A percentile compares a stretch with the other conserved stretches of the same genome.
phyloP scores from a whole-genome alignment of 2,888 invertebrate genomes.

The Meta bourneti region DNA sequence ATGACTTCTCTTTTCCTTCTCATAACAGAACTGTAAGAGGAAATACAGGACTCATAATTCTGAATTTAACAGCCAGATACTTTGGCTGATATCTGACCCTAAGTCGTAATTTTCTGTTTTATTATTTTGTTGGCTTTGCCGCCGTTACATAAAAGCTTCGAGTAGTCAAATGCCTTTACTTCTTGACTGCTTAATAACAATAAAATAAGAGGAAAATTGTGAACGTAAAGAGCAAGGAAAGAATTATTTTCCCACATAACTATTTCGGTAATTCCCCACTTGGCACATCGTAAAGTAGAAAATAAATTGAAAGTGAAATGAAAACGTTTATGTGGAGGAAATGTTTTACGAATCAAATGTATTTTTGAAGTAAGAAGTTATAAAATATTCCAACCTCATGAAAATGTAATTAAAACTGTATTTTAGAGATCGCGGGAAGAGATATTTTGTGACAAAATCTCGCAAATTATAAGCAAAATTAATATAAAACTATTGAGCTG shows the following conservation, averaged over 20 bases:
- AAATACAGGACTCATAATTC: slow-evolving; percentile 5
- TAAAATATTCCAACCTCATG: too few species aligned
- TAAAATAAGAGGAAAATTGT: neutral
- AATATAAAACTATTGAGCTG: too few species aligned
- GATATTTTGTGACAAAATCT: too few species aligned
- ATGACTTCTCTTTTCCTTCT: neutral
- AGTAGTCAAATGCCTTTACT: slow-evolving; percentile 33
- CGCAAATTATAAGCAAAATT: too few species aligned
- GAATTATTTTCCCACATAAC: neutral
- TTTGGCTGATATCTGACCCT: neutral
- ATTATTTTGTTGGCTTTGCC: neutral
- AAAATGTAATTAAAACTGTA: too few species aligned
- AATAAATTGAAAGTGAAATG: neutral
- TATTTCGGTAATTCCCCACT: slow-evolving; percentile 10
- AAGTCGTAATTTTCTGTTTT: slow-evolving; percentile 9
- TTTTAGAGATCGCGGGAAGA: too few species aligned
- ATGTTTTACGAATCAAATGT: too few species aligned
- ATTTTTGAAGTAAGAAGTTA: too few species aligned
- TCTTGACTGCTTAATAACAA: slow-evolving; percentile 24
- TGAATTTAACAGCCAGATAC: neutral
- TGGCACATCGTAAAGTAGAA: slow-evolving; percentile 13
- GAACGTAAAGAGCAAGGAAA: neutral
- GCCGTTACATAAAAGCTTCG: slow-evolving; percentile 15
- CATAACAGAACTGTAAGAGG: slow-evolving; percentile 9
- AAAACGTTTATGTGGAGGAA: neutral